Conservation (phyloP, 1,140 invertebrate species). For the Drosophila neocordata region DNA sequence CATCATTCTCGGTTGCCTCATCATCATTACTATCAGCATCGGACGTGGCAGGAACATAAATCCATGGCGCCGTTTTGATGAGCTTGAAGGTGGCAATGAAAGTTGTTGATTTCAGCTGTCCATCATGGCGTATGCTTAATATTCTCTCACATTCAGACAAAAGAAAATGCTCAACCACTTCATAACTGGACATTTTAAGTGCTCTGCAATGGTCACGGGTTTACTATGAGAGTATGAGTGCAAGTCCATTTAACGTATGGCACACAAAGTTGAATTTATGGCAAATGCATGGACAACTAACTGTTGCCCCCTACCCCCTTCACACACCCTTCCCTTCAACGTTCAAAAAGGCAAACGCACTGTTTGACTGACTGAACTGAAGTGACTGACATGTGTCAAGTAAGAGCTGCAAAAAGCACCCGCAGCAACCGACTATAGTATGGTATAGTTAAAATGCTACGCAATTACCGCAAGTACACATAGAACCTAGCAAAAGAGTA, state of each 20-base stretch:
- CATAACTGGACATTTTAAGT: conserved; percentile 61
- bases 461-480: conserved; percentile 73
- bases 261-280: conserved; percentile 47
- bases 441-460: conserved; percentile 67
- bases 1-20: conserved; percentile 34
- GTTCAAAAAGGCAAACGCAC: conserved; percentile 44
- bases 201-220: conserved; percentile 40
- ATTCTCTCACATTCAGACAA: conserved; percentile 47
- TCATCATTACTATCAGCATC: conserved; percentile 44
- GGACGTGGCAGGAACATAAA: conserved; percentile 5
- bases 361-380: conserved; percentile 23
- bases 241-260: conserved; percentile 49
- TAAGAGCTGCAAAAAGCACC: conserved; percentile 56
- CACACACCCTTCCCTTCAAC: conserved; percentile 8
- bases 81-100: conserved; percentile 22
- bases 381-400: conserved; percentile 71
- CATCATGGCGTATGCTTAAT: conserved; percentile 68
- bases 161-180: conserved; percentile 34
- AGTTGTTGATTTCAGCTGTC: conserved; percentile 32
- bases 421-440: conserved; percentile 38
- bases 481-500: conserved; percentile 20
- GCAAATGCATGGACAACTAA: conserved; percentile 13
- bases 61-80: conserved; percentile 34
- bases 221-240: conserved; percentile 23
- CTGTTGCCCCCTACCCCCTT: background rate